Percentiles rank a stretch among this genome's conserved stretches.
phyloP scores from a whole-genome alignment of 2,888 invertebrate genomes.

The Ellobium chinense region DNA sequence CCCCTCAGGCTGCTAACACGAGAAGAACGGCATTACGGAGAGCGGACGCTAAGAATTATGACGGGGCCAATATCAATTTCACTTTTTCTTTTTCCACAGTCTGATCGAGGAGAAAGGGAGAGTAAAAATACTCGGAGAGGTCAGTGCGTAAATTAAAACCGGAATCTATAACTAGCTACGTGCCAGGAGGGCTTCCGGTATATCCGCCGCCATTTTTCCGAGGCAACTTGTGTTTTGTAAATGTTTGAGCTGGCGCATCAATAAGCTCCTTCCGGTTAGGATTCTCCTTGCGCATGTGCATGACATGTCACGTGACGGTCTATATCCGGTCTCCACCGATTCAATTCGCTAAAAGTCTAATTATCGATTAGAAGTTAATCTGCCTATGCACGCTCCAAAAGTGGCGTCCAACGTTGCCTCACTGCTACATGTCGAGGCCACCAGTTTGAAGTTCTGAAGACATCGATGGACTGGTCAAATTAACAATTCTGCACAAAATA shows the following conservation, averaged over 20 bases:
- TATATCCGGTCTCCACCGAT: not conserved
- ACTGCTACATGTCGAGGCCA: not conserved
- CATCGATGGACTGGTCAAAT: no score
- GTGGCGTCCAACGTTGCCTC: not conserved
- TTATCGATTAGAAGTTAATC: slow-evolving; percentile 14
- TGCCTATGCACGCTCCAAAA: not conserved
- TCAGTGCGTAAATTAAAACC: not conserved
- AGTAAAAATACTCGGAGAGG: not conserved
- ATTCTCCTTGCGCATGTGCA: slow-evolving; percentile 13
- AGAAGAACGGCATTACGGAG: not conserved
- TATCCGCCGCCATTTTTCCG: not conserved
- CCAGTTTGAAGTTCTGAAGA: no score
- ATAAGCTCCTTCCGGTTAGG: slow-evolving; percentile 8
- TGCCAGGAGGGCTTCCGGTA: not conserved
- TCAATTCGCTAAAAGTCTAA: slow-evolving; percentile 16
- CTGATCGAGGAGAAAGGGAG: not conserved
- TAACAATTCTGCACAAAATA: no score
- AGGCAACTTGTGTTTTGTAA: not conserved
- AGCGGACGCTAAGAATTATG: not conserved
- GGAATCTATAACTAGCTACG: not conserved
- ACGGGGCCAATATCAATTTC: not conserved
- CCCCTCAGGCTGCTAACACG: not conserved
- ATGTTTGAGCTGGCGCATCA: not conserved
- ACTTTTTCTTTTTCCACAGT: not conserved
- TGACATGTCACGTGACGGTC: slow-evolving; percentile 12